Percentiles rank a stretch among this genome's conserved stretches.
Evolutionary conservation across 2,797 vertebrate species (phyloP).

Genomic region (Siniperca scherzeri): DNA sequence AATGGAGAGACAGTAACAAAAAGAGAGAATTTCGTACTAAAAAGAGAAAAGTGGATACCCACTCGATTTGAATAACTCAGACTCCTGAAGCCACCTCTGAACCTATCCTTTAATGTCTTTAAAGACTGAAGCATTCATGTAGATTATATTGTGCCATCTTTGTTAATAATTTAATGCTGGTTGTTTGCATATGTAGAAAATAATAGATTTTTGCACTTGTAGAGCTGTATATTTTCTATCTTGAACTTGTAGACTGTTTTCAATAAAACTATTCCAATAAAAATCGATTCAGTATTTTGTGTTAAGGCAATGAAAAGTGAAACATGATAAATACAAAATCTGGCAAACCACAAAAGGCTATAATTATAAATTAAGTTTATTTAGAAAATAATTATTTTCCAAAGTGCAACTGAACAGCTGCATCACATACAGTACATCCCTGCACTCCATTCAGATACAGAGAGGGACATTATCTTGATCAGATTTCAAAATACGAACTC

Average conservation of each 20-base stretch:
- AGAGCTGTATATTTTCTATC: conserved; percentile 46
- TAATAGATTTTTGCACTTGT: conserved; percentile 40
- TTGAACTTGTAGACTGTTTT: conserved; percentile 42
- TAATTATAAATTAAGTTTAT: conserved; percentile 87
- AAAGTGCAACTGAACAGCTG: conserved; percentile 68
- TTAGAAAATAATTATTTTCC: conserved; percentile 83
- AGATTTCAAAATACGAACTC: conserved; percentile 70
- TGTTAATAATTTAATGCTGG: neutral
- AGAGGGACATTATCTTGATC: conserved; percentile 71
- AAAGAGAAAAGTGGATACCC: no score
- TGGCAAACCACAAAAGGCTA: conserved; percentile 42
- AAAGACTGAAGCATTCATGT: conserved; percentile 9
- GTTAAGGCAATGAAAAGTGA: conserved; percentile 28
- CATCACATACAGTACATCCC: conserved; percentile 64
- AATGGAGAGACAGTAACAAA: neutral
- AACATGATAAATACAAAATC: conserved; percentile 68
- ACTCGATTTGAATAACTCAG: neutral
- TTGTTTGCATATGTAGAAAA: conserved; percentile 34
- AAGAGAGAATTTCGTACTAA: neutral
- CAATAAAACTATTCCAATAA: conserved; percentile 37
- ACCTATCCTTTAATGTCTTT: conserved; percentile 1
- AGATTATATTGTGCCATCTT: conserved; percentile 28
- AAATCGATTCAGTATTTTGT: conserved; percentile 24
- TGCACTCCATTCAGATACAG: conserved; percentile 58
- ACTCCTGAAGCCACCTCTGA: neutral